Evolutionary conservation across 2,797 vertebrate genomes (phyloP).

Genomic region (Nannoperca obscura): DNA sequence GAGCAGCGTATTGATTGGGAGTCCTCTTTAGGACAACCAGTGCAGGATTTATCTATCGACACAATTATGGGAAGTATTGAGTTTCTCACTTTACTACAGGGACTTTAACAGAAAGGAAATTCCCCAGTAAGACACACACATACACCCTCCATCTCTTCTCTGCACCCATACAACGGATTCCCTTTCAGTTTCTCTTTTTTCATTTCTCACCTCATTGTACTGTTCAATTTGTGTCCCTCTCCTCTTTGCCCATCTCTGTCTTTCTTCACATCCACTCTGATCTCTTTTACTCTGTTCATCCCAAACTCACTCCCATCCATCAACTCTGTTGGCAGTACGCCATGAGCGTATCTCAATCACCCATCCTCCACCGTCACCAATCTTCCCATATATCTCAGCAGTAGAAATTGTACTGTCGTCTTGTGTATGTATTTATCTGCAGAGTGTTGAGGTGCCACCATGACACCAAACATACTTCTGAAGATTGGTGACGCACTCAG

Average conservation of each 20-base stretch:
- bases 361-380: constrained; percentile 1
- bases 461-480: not conserved
- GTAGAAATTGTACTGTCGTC: not conserved
- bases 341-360: not conserved
- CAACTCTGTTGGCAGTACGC: constrained; percentile 20
- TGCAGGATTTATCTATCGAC: not conserved
- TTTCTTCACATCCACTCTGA: not conserved
- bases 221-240: not conserved
- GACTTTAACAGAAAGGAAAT: constrained; percentile 29
- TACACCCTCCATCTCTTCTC: not conserved
- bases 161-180: not conserved
- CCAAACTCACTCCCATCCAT: constrained; percentile 27
- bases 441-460: not conserved
- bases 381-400: not conserved
- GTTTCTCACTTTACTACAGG: constrained; percentile 25
- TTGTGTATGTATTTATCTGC: not conserved
- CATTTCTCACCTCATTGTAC: not conserved
- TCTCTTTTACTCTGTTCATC: constrained; percentile 16
- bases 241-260: not conserved
- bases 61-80: constrained; percentile 30
- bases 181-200: not conserved
- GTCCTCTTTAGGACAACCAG: constrained; percentile 10
- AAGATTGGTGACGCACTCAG: not conserved
- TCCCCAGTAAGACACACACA: constrained; percentile 4
- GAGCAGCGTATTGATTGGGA: constrained; percentile 21